Conservation (phyloP, 2,113 vertebrate genomes). For the Geococcyx californianus region DNA sequence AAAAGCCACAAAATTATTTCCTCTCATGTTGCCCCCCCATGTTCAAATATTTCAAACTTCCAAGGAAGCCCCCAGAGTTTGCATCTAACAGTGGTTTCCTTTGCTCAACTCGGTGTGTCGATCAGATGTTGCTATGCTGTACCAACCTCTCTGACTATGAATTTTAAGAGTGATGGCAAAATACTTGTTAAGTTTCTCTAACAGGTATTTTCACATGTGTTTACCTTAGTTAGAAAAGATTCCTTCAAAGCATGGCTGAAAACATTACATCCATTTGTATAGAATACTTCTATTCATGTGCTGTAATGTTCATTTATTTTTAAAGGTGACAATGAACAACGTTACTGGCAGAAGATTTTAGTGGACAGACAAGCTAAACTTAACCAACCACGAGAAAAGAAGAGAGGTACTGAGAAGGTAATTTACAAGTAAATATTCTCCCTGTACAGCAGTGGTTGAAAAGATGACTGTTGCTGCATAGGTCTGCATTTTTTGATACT, state of each 20-base stretch:
- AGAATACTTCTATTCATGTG: background rate
- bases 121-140: background rate
- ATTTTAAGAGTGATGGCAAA: background rate
- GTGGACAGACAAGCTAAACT: slow-evolving; percentile 96
- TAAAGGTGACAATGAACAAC: slow-evolving; percentile 90
- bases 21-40: rapidly evolving
- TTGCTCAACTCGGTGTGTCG: background rate
- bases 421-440: background rate
- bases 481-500: rapidly evolving
- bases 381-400: slow-evolving; percentile 95
- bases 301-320: background rate
- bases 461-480: background rate
- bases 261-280: rapidly evolving
- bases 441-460: background rate
- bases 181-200: background rate
- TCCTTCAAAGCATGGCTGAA: background rate
- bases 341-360: slow-evolving; percentile 99
- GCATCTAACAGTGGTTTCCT: background rate
- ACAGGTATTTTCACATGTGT: background rate
- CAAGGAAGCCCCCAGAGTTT: background rate
- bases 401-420: slow-evolving; percentile 93
- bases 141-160: background rate
- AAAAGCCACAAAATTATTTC: background rate
- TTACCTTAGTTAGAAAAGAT: background rate
- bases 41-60: background rate